These are phyloP conservation scores for Pionites leucogaster DNA, from an alignment of 2,113 vertebrate genomes.

Conservation along the genomic window DNA sequence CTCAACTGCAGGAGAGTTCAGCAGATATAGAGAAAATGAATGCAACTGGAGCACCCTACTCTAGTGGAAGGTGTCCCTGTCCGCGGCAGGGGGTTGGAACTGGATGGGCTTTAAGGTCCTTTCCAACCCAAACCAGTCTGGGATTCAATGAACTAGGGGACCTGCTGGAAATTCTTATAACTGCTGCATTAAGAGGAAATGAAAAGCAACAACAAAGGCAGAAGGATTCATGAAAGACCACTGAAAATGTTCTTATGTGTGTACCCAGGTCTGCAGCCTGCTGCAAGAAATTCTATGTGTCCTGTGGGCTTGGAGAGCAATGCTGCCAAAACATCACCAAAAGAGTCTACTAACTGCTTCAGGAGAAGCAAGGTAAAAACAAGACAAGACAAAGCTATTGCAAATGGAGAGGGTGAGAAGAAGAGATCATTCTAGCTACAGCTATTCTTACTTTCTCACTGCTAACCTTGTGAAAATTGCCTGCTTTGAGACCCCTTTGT, in stretches of 20 bases:
- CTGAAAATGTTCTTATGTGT: background rate
- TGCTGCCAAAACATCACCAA: background rate
- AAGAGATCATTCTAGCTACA: background rate
- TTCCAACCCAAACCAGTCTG: background rate
- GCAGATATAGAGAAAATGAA: background rate
- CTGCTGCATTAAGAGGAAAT: background rate
- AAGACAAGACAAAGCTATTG: background rate
- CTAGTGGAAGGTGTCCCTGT: background rate
- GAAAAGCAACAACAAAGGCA: background rate
- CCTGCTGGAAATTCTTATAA: background rate
- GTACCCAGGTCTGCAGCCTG: constrained; percentile 51
- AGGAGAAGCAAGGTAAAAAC: constrained; percentile 80
- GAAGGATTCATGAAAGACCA: background rate
- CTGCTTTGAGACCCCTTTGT: rapidly evolving
- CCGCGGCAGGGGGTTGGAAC: background rate
- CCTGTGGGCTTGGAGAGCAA: background rate
- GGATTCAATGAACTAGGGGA: background rate
- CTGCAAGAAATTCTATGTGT: background rate
- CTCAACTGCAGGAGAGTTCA: background rate
- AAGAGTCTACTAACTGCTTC: constrained; percentile 69
- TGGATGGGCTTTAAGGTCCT: background rate
- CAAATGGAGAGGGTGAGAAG: background rate
- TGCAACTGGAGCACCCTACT: background rate
- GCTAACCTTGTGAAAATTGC: background rate
- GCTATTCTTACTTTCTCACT: background rate